These are phyloP conservation scores for Nautilus pompilius DNA, from an alignment of 1,140 invertebrate genomes.

Conservation along the genomic window DNA sequence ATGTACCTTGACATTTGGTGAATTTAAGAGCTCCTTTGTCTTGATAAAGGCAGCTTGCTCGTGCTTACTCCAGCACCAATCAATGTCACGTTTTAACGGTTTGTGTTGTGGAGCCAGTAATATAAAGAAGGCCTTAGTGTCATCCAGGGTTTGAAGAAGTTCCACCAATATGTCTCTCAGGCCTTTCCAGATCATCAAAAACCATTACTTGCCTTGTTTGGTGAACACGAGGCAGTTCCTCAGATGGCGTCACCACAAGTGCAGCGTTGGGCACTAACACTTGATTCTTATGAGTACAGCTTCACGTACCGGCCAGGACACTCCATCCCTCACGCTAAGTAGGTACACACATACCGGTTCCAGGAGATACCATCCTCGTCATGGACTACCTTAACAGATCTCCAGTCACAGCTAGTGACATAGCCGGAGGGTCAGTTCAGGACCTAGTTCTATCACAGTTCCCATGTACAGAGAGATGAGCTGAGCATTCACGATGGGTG, in stretches of 20 bases:
- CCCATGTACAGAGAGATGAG: too few species aligned
- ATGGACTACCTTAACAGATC: conserved; percentile 4
- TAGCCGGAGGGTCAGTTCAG: neutral
- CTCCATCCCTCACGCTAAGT: neutral
- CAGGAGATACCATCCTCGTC: neutral
- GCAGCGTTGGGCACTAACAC: conserved; percentile 42
- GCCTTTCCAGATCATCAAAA: conserved; percentile 51
- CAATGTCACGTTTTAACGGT: conserved; percentile 56
- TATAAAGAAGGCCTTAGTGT: too few species aligned
- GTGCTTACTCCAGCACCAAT: conserved; percentile 50
- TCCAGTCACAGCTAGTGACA: neutral
- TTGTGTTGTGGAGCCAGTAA: neutral
- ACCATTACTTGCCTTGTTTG: conserved; percentile 56
- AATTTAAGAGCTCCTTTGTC: conserved; percentile 16
- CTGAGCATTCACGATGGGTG: too few species aligned
- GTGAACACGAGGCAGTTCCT: conserved; percentile 39
- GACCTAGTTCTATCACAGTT: neutral
- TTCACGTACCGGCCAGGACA: conserved; percentile 6
- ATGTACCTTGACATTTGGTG: conserved; percentile 38
- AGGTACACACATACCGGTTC: neutral
- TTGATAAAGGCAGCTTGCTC: conserved; percentile 42
- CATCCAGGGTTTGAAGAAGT: conserved; percentile 47
- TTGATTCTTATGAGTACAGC: conserved; percentile 5
- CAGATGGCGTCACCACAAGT: conserved; percentile 32
- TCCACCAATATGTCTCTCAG: conserved; percentile 51